phyloP scores from a whole-genome alignment of 1,140 invertebrate species.

The Magallana angulata region DNA sequence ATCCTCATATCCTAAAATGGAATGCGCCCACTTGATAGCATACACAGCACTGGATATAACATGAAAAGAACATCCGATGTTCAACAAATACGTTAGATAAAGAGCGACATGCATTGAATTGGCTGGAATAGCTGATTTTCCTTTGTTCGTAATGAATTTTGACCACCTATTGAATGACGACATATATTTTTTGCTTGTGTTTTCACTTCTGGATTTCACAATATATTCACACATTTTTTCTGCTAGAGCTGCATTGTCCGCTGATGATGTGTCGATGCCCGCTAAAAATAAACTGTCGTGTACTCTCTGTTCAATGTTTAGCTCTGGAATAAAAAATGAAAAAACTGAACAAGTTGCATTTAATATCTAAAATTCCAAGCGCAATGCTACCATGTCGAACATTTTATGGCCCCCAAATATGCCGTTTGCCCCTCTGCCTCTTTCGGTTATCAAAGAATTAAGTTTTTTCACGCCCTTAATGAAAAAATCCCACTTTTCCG shows the following conservation, averaged over 20 bases:
- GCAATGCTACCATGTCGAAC: constrained; percentile 6
- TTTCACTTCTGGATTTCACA: constrained; percentile 2
- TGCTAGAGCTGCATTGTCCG: neutral
- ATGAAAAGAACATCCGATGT: neutral
- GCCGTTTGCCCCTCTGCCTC: constrained; percentile 10
- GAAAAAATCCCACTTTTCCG: neutral
- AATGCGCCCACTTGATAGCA: constrained; percentile 49
- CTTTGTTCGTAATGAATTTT: constrained; percentile 21
- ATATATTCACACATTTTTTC: constrained; percentile 25
- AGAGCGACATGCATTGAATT: constrained; percentile 40
- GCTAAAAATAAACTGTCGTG: neutral
- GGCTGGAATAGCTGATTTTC: constrained; percentile 30
- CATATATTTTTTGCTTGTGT: constrained; percentile 43
- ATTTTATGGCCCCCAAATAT: neutral
- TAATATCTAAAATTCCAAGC: neutral
- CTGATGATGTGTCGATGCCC: neutral
- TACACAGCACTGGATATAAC: constrained; percentile 37
- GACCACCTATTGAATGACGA: constrained; percentile 40
- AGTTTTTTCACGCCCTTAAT: neutral
- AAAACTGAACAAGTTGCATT: neutral
- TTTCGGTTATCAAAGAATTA: neutral
- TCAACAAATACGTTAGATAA: constrained; percentile 39
- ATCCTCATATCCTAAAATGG: constrained; percentile 24
- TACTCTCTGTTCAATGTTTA: constrained; percentile 4
- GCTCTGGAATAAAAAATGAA: constrained; percentile 4